Evolutionary conservation across 2,113 vertebrate genomes (phyloP), one percentile per base, ranked within the genome.

Genomic region (Tychaedon coryphoeus): DNA sequence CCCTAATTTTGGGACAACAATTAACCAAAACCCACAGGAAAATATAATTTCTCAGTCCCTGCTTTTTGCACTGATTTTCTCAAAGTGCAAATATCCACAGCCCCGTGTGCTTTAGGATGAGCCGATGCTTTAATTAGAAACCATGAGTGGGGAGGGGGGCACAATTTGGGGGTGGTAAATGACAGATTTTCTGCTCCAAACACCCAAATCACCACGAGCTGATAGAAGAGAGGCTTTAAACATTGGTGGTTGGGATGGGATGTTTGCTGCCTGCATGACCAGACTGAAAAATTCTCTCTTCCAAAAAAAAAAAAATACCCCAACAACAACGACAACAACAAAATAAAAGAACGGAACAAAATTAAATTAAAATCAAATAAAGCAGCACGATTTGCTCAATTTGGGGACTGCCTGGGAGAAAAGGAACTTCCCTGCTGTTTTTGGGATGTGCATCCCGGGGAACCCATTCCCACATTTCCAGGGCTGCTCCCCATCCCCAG

Each of bases 361-460:
- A 56, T 8, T 0, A 7, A 67, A 64, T 17, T 4, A 7, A 73
- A 73, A 10, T 13, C 15, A 31, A 78, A 34, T 11, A 12, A 48
- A 66, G 34, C 17, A 29, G 16, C 8, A 1, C 0, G 1, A 28
- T 42, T 47, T 16, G 26, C 7, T 53, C 4, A 23, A 38, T 29
- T 57, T 58, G 38, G 38, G 38, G 38, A 38, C 38, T 14, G 31
- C 14, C 5, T 14, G 10, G 38, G 9, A 36, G 51, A 3, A 31
- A 60, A 26, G 25, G n/a, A 71, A 25, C 12, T 14, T 38, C 10
- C 1, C 22, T 50, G 3, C 23, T 2, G 4, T 3, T 8, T 0
- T 1, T 8, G 86, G 28, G 89, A 36, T 31, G 67, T 1, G 9
- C 6, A 6, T 14, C n/a, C 2, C 3, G 3, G 26, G 64, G 40